Evolutionary conservation across 1,140 invertebrate genomes (phyloP).

Genomic region (Heliconius hermathena): DNA sequence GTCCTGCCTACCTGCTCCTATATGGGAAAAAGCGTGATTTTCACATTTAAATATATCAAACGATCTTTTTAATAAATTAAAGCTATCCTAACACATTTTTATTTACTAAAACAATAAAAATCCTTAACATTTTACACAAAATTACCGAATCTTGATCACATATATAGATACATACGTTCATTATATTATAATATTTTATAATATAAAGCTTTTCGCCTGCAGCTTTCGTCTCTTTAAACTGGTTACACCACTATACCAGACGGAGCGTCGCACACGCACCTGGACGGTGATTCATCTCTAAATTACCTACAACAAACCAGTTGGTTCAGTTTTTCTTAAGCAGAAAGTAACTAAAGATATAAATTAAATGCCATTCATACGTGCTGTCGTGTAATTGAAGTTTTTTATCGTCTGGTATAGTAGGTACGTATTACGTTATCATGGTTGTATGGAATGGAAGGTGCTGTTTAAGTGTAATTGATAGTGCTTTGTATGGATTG

Average conservation of each 20-base stretch:
- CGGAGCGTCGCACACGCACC: conserved; percentile 53
- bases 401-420: not conserved
- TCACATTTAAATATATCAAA: no score
- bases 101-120: no score
- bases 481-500: not conserved
- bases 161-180: no score
- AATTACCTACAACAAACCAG: conserved; percentile 50
- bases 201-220: conserved; percentile 5
- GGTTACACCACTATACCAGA: conserved; percentile 43
- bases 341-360: conserved; percentile 50
- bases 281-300: conserved; percentile 64
- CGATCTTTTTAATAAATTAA: no score
- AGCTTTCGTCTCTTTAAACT: conserved; percentile 34
- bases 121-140: no score
- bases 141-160: no score
- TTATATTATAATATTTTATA: not conserved
- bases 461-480: not conserved
- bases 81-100: no score
- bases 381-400: conserved; percentile 48
- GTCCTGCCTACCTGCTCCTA: no score
- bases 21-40: no score
- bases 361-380: conserved; percentile 69
- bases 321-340: conserved; percentile 49
- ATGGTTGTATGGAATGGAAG: not conserved
- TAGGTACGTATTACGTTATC: not conserved